A percentile compares a stretch with the other conserved stretches of the same genome.
Conservation (phyloP, 2,888 invertebrate genomes). For the Lycocerus yunnanus region DNA sequence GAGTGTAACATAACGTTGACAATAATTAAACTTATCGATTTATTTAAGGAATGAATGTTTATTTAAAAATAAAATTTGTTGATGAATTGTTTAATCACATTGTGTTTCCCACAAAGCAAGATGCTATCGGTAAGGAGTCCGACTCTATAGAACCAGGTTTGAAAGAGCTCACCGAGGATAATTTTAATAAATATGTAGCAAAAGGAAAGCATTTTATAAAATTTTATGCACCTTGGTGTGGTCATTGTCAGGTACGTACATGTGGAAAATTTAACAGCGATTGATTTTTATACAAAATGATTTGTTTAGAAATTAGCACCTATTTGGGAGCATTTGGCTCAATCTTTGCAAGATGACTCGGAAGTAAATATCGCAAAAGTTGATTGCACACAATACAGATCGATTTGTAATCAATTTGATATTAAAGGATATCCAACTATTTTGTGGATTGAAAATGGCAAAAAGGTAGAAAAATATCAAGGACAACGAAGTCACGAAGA, state of each 20-base stretch:
- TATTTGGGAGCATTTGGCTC: slow-evolving; percentile 81
- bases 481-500: slow-evolving; percentile 70
- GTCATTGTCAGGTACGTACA: slow-evolving; percentile 74
- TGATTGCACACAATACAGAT: slow-evolving; percentile 79
- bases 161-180: slow-evolving; percentile 75
- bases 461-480: slow-evolving; percentile 80
- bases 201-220: slow-evolving; percentile 84
- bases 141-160: slow-evolving; percentile 66
- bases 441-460: slow-evolving; percentile 86
- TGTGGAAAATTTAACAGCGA: slow-evolving; percentile 2
- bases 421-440: slow-evolving; percentile 88
- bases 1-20: not conserved
- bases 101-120: not conserved
- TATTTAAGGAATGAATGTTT: too few relatives aligned
- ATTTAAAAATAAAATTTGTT: not conserved
- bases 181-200: slow-evolving; percentile 72
- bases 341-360: slow-evolving; percentile 67
- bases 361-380: slow-evolving; percentile 78
- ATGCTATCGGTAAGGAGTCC: slow-evolving; percentile 49
- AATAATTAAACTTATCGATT: not conserved
- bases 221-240: slow-evolving; percentile 93
- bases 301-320: slow-evolving; percentile 73
- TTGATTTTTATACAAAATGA: not conserved
- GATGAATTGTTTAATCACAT: too few relatives aligned
- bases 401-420: slow-evolving; percentile 77